phyloP scores from a whole-genome alignment of 2,113 vertebrate genomes.

The Capreolus pygargus region DNA sequence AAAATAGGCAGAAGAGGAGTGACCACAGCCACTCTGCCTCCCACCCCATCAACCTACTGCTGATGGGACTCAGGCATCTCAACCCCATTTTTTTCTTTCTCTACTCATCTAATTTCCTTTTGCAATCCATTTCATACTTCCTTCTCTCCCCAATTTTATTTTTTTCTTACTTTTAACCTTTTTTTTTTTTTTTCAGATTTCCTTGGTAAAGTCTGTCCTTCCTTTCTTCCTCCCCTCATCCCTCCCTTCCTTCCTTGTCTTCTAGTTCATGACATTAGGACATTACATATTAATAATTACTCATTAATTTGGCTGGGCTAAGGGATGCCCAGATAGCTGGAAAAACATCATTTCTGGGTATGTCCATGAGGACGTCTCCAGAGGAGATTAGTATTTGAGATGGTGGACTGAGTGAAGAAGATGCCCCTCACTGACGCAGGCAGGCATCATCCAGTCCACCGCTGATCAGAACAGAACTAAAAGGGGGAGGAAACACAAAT shows the following conservation, averaged over 20 bases:
- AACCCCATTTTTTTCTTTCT: not conserved
- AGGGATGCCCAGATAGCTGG: not conserved
- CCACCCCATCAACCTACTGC: not conserved
- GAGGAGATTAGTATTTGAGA: not conserved
- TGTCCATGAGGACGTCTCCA: not conserved
- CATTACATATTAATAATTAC: not conserved
- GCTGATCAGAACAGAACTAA: not conserved
- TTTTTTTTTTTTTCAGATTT: not conserved
- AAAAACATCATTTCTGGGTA: not conserved
- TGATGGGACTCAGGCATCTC: not conserved
- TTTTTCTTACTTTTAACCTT: not conserved
- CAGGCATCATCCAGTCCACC: not conserved
- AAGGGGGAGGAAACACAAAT: not conserved
- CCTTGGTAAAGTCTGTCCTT: not conserved
- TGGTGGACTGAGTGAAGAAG: not conserved
- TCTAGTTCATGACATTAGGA: not conserved
- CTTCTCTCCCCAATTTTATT: not conserved
- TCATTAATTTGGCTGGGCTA: not conserved
- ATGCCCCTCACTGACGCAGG: not conserved
- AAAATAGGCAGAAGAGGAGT: not conserved
- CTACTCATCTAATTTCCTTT: not conserved
- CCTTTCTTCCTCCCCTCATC: not conserved
- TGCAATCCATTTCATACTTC: not conserved
- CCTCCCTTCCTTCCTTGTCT: not conserved
- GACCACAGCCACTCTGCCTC: not conserved